Base-by-base conservation (phyloP, 1,140 invertebrate species). In the Anastatus disparis region DNA sequence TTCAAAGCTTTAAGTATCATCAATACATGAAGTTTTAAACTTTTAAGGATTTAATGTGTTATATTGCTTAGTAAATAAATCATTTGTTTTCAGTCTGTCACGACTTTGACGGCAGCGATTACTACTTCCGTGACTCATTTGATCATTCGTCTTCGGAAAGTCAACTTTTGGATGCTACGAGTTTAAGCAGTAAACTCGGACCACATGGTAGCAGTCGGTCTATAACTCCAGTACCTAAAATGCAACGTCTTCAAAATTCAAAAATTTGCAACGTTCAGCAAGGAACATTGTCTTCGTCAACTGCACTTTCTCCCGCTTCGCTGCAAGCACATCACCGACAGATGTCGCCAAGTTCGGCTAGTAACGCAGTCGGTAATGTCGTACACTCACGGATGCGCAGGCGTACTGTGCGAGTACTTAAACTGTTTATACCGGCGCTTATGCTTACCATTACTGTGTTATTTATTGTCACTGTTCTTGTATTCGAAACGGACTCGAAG, bases 111-210 rank as follows among this genome's bases (percentile, higher is more conserved):
- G 22, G 77, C 53, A 89, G 87, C 78, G 90, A 91, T 74, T 93
- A 93, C 79, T 90, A 90, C 79, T 90, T 91, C 78, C 89, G 92
- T 10, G 92, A 93, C 77, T 92, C 91, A 24, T 91, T 92, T 79
- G 91, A 93, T 74, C 92, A 93, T 79, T 94, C 92, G 40, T 93
- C 92, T 17, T 91, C 90, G 12, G 91, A 92, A 81, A 91, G 90
- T 53, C 91, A 91, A 71, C 81, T 90, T 52, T 82, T 91, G 71
- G 88, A 89, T 46, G 79, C 86, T 58, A 42, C 42, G 13, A 17
- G 62, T n/a, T 26, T 64, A 0, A 38, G 64, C 10, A 15, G 24
- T 22, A 63, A 64, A 29, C 9, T 7, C n/a, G 69, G 53, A 6
- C 3, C n/a, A 8, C 84, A 82, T 59, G 86, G 81, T 13, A 84